Percentiles rank a stretch among this genome's conserved stretches.
phyloP scores from a whole-genome alignment of 2,888 invertebrate species.

The Bugula neritina region DNA sequence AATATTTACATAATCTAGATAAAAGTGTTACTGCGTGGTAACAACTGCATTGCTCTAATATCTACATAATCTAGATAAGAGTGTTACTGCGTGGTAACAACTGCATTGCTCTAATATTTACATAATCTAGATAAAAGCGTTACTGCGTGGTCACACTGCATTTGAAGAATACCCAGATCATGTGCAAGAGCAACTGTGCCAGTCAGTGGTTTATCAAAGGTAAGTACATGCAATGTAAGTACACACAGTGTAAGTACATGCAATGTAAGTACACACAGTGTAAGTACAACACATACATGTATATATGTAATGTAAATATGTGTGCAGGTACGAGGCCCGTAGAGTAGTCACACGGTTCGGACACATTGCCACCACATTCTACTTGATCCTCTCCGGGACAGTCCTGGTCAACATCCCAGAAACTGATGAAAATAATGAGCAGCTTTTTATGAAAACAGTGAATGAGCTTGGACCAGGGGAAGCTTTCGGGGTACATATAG shows the following conservation, averaged over 20 bases:
- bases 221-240: too few species aligned
- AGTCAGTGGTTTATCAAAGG: slow-evolving; percentile 12
- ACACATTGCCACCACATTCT: slow-evolving; percentile 38
- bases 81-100: slow-evolving; percentile 1
- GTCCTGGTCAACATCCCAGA: slow-evolving; percentile 39
- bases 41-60: slow-evolving; percentile 7
- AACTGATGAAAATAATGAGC: slow-evolving; percentile 33
- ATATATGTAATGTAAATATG: too few species aligned
- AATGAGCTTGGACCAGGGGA: slow-evolving; percentile 38
- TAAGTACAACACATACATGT: not conserved
- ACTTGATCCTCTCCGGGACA: slow-evolving; percentile 39
- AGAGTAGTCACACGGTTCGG: slow-evolving; percentile 38
- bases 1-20: too few species aligned
- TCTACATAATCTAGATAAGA: slow-evolving; percentile 19
- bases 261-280: too few species aligned
- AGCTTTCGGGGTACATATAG: slow-evolving; percentile 38
- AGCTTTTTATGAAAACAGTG: slow-evolving; percentile 37
- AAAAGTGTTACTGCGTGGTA: slow-evolving; percentile 8
- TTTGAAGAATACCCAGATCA: slow-evolving; percentile 23
- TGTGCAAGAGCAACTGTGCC: slow-evolving; percentile 23
- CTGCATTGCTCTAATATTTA: too few species aligned
- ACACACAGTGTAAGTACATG: too few species aligned
- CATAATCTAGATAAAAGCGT: slow-evolving; percentile 24
- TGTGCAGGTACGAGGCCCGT: slow-evolving; percentile 40
- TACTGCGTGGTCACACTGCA: slow-evolving; percentile 12